Conservation (phyloP, 2,797 vertebrate genomes). For the Helicolenus hilgendorfi region DNA sequence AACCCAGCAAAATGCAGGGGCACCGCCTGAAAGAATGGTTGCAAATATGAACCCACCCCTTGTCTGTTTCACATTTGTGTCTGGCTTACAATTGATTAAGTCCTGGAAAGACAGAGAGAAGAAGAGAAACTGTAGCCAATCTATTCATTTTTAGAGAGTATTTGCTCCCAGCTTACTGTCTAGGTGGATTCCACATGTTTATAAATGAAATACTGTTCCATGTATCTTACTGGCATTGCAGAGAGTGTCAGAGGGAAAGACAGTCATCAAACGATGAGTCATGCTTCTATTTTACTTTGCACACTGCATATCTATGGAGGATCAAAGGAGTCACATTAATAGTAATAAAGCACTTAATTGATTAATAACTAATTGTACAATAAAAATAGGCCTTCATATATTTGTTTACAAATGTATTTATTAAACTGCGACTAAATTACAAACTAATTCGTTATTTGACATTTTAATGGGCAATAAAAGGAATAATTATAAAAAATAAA, state of each 20-base stretch:
- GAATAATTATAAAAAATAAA: no score
- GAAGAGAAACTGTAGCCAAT: constrained; percentile 16
- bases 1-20: not conserved
- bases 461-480: no score
- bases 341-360: no score
- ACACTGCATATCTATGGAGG: not conserved
- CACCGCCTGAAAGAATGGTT: not conserved
- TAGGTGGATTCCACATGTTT: constrained; percentile 13
- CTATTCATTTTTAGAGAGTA: constrained; percentile 58
- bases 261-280: constrained; percentile 10
- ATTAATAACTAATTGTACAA: no score
- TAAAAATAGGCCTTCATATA: no score
- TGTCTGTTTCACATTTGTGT: not conserved
- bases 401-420: no score
- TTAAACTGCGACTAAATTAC: no score
- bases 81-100: constrained; percentile 54
- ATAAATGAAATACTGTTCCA: constrained; percentile 14
- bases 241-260: not conserved
- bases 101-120: constrained; percentile 5
- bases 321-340: no score
- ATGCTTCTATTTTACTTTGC: not conserved
- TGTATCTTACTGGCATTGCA: constrained; percentile 28
- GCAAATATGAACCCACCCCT: constrained; percentile 43
- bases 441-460: no score
- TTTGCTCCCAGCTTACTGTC: constrained; percentile 37